Conservation (phyloP, 2,888 invertebrate genomes). For the Escarpia spicata region DNA sequence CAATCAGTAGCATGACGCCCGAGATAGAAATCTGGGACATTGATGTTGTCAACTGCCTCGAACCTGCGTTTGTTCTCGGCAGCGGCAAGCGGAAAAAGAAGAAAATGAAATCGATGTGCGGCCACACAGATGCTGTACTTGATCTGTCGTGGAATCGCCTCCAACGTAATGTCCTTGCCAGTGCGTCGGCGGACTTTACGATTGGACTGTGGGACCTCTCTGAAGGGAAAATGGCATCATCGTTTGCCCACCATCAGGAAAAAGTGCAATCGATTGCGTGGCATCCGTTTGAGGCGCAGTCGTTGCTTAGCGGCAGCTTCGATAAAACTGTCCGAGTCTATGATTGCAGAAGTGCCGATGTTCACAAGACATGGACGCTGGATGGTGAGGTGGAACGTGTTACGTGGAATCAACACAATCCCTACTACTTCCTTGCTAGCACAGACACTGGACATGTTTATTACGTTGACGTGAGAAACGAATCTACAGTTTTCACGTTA, state of each 20-base stretch:
- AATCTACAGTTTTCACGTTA: constrained; percentile 75
- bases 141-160: constrained; percentile 86
- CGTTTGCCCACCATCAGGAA: constrained; percentile 81
- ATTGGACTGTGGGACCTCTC: constrained; percentile 93
- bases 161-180: constrained; percentile 85
- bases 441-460: constrained; percentile 74
- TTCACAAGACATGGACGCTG: constrained; percentile 78
- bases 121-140: constrained; percentile 90
- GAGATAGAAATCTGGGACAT: constrained; percentile 97
- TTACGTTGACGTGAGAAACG: constrained; percentile 79
- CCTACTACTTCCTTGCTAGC: constrained; percentile 79
- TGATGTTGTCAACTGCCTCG: constrained; percentile 89
- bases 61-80: constrained; percentile 83
- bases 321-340: constrained; percentile 80
- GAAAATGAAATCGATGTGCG: constrained; percentile 61
- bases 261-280: constrained; percentile 71
- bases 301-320: constrained; percentile 83
- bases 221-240: constrained; percentile 79
- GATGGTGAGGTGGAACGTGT: constrained; percentile 87
- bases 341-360: constrained; percentile 77
- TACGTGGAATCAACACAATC: constrained; percentile 83
- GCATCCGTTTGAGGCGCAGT: constrained; percentile 76
- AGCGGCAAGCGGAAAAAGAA: constrained; percentile 68
- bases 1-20: constrained; percentile 91
- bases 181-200: constrained; percentile 90